phyloP scores from a whole-genome alignment of 2,113 vertebrate genomes.

The Spermophilus dauricus region DNA sequence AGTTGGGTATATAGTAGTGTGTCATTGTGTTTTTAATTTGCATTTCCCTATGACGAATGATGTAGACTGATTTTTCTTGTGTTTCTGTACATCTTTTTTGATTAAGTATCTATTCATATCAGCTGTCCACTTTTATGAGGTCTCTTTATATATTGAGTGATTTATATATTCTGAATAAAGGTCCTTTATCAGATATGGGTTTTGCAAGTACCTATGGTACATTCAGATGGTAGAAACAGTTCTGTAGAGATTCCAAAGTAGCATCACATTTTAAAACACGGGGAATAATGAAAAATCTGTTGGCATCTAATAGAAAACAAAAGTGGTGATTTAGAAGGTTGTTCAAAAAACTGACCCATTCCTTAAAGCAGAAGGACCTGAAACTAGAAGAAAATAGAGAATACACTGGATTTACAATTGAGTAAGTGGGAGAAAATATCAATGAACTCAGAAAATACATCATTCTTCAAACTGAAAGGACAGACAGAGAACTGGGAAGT shows the following conservation, averaged over 20 bases:
- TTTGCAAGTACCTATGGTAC: neutral
- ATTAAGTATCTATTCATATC: neutral
- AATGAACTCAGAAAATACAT: neutral
- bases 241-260: conserved; percentile 1
- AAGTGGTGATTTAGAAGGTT: neutral
- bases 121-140: neutral
- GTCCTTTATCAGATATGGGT: neutral
- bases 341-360: neutral
- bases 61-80: neutral
- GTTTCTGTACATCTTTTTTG: neutral
- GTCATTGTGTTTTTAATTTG: neutral
- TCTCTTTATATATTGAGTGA: neutral
- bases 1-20: too few species aligned
- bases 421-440: neutral
- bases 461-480: neutral
- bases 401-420: neutral
- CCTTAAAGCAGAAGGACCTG: neutral
- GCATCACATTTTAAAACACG: neutral
- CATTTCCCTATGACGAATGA: neutral
- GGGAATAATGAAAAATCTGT: neutral
- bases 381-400: neutral
- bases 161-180: conserved; percentile 3
- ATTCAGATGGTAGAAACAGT: neutral
- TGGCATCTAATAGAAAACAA: neutral
- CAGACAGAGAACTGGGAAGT: neutral